A percentile compares a stretch with the other conserved stretches of the same genome.
Conservation (phyloP, 2,888 invertebrate genomes). For the Syrphus vitripennis region DNA sequence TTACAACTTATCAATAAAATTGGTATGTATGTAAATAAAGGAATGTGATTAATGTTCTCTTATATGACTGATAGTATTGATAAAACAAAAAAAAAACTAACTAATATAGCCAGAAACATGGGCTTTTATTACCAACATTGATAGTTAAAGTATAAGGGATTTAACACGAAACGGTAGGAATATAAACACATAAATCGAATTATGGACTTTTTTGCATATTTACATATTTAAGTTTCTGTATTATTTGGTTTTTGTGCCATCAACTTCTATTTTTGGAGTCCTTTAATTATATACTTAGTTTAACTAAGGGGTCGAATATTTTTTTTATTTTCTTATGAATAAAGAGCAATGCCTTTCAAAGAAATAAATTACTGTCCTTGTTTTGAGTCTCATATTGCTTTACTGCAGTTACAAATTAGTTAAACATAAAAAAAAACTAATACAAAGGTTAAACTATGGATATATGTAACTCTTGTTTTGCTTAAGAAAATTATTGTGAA, state of each 20-base stretch:
- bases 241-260: background rate
- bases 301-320: background rate
- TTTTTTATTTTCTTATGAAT: background rate
- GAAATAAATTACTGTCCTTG: background rate
- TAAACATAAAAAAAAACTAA: background rate
- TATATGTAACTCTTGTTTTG: background rate
- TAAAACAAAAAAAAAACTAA: slow-evolving; percentile 45
- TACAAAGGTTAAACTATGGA: background rate
- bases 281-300: slow-evolving; percentile 7
- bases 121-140: background rate
- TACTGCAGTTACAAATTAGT: slow-evolving; percentile 1
- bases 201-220: background rate
- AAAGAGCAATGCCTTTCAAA: background rate
- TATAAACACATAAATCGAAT: background rate
- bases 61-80: slow-evolving; percentile 42
- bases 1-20: slow-evolving; percentile 9
- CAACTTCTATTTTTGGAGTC: background rate
- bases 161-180: background rate
- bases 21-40: background rate
- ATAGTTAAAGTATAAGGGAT: background rate
- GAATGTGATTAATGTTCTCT: background rate
- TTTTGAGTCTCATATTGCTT: background rate
- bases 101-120: background rate
- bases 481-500: background rate
- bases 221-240: background rate